Conservation (phyloP, 2,113 vertebrate species). For the Hippocampus barbouri region DNA sequence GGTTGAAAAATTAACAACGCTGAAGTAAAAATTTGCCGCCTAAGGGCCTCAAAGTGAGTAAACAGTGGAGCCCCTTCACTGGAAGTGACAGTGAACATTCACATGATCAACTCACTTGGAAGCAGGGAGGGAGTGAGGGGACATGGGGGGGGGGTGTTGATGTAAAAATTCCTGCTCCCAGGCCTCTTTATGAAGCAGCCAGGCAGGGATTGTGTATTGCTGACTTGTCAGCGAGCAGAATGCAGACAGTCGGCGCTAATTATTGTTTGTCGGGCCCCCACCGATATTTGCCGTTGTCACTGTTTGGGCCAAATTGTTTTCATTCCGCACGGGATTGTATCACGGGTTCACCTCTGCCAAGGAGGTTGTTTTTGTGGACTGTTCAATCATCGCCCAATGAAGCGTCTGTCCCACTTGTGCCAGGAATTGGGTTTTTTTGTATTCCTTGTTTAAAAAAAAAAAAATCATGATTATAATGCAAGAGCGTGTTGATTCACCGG, state of each 20-base stretch:
- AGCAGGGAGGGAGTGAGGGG: slow-evolving; percentile 29
- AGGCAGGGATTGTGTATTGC: slow-evolving; percentile 67
- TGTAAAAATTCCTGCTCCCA: slow-evolving; percentile 55
- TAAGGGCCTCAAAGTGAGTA: slow-evolving; percentile 7
- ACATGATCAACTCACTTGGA: slow-evolving; percentile 44
- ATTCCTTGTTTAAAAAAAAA: too few relatives aligned
- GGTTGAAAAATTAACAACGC: background rate
- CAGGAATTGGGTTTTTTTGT: background rate
- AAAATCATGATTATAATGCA: too few relatives aligned
- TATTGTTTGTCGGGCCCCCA: slow-evolving; percentile 46
- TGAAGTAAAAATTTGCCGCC: background rate
- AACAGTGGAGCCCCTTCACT: slow-evolving; percentile 24
- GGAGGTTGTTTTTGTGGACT: background rate
- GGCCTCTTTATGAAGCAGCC: slow-evolving; percentile 58
- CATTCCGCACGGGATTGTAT: slow-evolving; percentile 52
- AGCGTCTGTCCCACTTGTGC: background rate
- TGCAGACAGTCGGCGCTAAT: slow-evolving; percentile 57
- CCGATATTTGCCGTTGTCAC: slow-evolving; percentile 32
- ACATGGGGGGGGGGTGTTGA: background rate
- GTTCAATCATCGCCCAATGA: background rate
- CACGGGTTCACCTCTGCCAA: background rate
- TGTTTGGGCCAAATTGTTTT: slow-evolving; percentile 50
- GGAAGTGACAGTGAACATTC: slow-evolving; percentile 34
- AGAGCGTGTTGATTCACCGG: too few relatives aligned
- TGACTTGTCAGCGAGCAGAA: slow-evolving; percentile 65